A percentile compares a stretch with the other conserved stretches of the same genome.
Evolutionary conservation across 2,113 vertebrate genomes (phyloP).

Genomic region (Chaenocephalus aceratus): DNA sequence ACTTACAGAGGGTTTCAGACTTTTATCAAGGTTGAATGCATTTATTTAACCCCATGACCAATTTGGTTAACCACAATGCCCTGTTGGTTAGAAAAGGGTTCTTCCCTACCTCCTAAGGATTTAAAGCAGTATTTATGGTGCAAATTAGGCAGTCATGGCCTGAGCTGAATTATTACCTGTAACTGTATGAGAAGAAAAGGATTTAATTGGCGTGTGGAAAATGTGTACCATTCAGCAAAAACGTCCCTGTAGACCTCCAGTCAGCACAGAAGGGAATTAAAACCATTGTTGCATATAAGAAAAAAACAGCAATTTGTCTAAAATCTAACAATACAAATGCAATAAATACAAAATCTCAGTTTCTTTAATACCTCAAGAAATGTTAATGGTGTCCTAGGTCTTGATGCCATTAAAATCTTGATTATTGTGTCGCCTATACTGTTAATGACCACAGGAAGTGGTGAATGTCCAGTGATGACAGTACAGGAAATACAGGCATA

Average conservation of each 20-base stretch:
- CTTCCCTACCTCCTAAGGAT: not conserved
- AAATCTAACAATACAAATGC: not conserved
- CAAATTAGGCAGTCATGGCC: slow-evolving; percentile 14
- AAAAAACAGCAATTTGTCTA: not conserved
- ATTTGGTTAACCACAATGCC: not conserved
- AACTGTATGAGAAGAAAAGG: slow-evolving; percentile 15
- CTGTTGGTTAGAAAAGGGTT: not conserved
- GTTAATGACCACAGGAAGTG: slow-evolving; percentile 22
- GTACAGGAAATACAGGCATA: slow-evolving; percentile 61
- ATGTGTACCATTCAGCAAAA: not conserved
- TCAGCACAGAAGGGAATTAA: slow-evolving; percentile 7
- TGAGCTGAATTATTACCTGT: slow-evolving; percentile 20
- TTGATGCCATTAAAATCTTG: slow-evolving; percentile 9
- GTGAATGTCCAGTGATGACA: not conserved
- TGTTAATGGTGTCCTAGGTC: not conserved
- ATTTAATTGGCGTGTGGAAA: slow-evolving; percentile 17
- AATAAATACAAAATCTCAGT: not conserved
- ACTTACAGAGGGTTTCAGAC: not conserved
- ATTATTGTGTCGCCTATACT: slow-evolving; percentile 6
- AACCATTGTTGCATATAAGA: not conserved
- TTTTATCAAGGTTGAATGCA: slow-evolving; percentile 19
- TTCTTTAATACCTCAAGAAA: not conserved
- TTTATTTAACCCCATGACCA: not conserved
- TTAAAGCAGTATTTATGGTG: not conserved
- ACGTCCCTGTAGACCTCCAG: not conserved